Conservation (phyloP, 2,888 invertebrate genomes). For the Yponomeuta plumbellus region DNA sequence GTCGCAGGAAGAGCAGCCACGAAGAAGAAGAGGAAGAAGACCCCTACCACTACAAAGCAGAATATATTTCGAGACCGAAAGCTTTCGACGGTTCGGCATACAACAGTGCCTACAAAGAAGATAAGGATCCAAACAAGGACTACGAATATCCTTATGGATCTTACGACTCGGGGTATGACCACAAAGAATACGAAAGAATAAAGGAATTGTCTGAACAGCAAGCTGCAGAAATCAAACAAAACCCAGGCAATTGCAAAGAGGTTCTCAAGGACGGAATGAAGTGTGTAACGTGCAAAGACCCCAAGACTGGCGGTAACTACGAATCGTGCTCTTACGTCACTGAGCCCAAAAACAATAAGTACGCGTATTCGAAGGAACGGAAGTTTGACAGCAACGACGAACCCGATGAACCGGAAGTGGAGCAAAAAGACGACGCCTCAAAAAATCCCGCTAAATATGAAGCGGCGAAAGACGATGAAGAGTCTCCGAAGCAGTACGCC, state of each 20-base stretch:
- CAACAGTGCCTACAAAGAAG: slow-evolving; percentile 62
- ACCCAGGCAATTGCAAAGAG: slow-evolving; percentile 80
- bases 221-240: slow-evolving; percentile 78
- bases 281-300: slow-evolving; percentile 84
- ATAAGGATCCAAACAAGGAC: slow-evolving; percentile 54
- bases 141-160: slow-evolving; percentile 64
- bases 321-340: slow-evolving; percentile 89
- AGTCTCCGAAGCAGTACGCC: slow-evolving; percentile 38
- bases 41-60: slow-evolving; percentile 72
- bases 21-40: slow-evolving; percentile 53
- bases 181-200: slow-evolving; percentile 73
- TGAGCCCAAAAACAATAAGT: slow-evolving; percentile 82
- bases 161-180: slow-evolving; percentile 70
- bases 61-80: slow-evolving; percentile 67
- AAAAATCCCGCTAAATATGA: slow-evolving; percentile 53
- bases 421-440: slow-evolving; percentile 54
- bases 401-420: slow-evolving; percentile 64
- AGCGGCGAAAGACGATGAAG: slow-evolving; percentile 37
- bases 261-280: slow-evolving; percentile 80
- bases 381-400: slow-evolving; percentile 78
- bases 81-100: slow-evolving; percentile 67
- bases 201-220: slow-evolving; percentile 79
- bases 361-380: slow-evolving; percentile 80
- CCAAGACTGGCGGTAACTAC: slow-evolving; percentile 84
- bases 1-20: slow-evolving; percentile 45